phyloP scores from a whole-genome alignment of 2,888 invertebrate species.

The Acanthococcus lagerstroemiae region DNA sequence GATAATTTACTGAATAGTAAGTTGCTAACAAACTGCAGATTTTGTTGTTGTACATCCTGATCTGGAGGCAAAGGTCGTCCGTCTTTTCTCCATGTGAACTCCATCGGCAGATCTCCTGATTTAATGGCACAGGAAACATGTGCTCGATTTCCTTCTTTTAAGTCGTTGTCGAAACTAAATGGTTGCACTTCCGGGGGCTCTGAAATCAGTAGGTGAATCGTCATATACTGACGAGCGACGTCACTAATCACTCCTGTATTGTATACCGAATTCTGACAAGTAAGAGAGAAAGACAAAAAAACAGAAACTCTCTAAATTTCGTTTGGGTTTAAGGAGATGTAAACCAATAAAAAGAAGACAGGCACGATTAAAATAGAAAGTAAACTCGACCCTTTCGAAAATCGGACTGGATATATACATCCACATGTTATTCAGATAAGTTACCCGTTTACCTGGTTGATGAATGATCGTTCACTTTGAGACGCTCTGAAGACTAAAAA shows the following conservation, averaged over 20 bases:
- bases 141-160: conserved; percentile 73
- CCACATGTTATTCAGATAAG: no score
- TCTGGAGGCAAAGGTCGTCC: conserved; percentile 41
- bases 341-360: background rate
- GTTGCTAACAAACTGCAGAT: conserved; percentile 41
- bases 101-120: conserved; percentile 48
- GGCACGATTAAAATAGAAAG: background rate
- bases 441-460: no score
- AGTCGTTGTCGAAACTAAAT: conserved; percentile 71
- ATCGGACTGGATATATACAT: no score
- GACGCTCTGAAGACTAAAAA: no score
- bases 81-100: conserved; percentile 46
- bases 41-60: conserved; percentile 42
- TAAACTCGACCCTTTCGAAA: no score
- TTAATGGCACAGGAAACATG: conserved; percentile 78
- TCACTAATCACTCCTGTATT: no score
- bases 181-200: conserved; percentile 78
- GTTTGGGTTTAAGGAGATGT: no score
- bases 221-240: background rate
- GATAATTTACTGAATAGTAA: conserved; percentile 41
- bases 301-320: no score
- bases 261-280: no score
- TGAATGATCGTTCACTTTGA: no score
- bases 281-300: no score
- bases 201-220: conserved; percentile 40